Conservation (phyloP, 2,113 vertebrate species). For the Nerophis ophidion region DNA sequence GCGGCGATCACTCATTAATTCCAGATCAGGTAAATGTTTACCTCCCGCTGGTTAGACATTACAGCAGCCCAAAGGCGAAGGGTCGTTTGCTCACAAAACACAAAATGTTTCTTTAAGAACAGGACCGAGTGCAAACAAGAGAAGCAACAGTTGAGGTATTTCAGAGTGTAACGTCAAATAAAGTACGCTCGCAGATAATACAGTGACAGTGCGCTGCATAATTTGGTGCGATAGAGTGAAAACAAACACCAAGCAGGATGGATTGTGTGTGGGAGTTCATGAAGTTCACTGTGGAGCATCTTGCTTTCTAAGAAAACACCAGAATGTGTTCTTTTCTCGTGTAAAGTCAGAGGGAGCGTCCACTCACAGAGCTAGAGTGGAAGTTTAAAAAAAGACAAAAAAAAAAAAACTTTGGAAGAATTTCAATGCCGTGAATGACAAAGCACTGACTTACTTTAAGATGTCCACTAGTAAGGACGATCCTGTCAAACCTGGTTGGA, state of each 20-base stretch:
- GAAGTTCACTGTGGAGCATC: slow-evolving; percentile 29
- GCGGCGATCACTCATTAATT: slow-evolving; percentile 59
- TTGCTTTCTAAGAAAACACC: slow-evolving; percentile 33
- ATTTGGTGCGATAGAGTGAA: slow-evolving; percentile 10
- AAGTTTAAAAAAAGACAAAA: not conserved
- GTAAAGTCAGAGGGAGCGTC: slow-evolving; percentile 13
- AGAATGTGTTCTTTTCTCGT: slow-evolving; percentile 14
- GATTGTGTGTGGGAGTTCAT: slow-evolving; percentile 18
- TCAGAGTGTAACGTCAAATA: not conserved
- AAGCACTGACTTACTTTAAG: slow-evolving; percentile 12
- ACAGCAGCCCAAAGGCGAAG: slow-evolving; percentile 20
- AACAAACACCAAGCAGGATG: not conserved
- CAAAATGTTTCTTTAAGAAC: slow-evolving; percentile 21
- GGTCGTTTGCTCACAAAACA: slow-evolving; percentile 23
- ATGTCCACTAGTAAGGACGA: slow-evolving; percentile 14
- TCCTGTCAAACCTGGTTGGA: slow-evolving; percentile 16
- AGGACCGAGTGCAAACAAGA: slow-evolving; percentile 22
- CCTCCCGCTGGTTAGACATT: slow-evolving; percentile 55
- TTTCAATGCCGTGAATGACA: slow-evolving; percentile 4
- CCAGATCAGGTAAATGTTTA: slow-evolving; percentile 64
- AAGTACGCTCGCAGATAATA: not conserved
- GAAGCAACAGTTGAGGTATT: slow-evolving; percentile 2
- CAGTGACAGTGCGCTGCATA: not conserved
- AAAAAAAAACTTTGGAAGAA: slow-evolving; percentile 1
- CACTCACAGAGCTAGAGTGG: slow-evolving; percentile 10